phyloP scores from a whole-genome alignment of 2,113 vertebrate genomes.

The Melanotaenia duboulayi region DNA sequence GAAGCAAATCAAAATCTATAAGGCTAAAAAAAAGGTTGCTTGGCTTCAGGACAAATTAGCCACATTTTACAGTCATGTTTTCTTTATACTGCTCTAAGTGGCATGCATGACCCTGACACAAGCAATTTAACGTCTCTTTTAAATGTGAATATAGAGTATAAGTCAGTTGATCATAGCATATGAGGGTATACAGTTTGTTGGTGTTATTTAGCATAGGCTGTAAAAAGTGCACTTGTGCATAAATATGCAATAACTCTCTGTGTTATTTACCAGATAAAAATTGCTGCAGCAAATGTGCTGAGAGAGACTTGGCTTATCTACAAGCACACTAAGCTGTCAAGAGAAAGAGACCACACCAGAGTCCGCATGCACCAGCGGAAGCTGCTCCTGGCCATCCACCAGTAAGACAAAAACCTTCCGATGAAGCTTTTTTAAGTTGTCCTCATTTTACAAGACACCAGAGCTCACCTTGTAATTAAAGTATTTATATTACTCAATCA shows the following conservation, averaged over 20 bases:
- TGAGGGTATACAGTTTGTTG: constrained; percentile 1
- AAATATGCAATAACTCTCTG: constrained; percentile 45
- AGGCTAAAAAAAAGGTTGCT: no score
- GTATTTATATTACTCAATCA: neutral
- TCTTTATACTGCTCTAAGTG: no score
- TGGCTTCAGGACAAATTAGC: no score
- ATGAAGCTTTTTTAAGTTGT: neutral
- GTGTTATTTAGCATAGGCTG: constrained; percentile 16
- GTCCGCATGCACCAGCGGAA: constrained; percentile 97
- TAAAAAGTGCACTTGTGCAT: constrained; percentile 30
- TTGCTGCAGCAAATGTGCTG: constrained; percentile 96
- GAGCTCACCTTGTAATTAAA: neutral
- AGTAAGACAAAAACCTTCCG: constrained; percentile 85
- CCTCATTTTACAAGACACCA: neutral
- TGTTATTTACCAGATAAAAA: constrained; percentile 87
- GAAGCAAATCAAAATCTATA: no score
- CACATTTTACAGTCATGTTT: no score
- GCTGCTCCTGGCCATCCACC: constrained; percentile 98
- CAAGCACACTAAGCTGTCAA: constrained; percentile 95
- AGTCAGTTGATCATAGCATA: neutral
- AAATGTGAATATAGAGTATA: neutral
- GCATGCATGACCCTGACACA: no score
- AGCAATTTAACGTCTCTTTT: neutral
- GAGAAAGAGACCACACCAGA: constrained; percentile 89
- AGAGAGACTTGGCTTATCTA: constrained; percentile 99